Percentiles rank a stretch among this genome's conserved stretches.
Evolutionary conservation across 2,888 invertebrate species (phyloP).

Genomic region (Penaeus monodon): DNA sequence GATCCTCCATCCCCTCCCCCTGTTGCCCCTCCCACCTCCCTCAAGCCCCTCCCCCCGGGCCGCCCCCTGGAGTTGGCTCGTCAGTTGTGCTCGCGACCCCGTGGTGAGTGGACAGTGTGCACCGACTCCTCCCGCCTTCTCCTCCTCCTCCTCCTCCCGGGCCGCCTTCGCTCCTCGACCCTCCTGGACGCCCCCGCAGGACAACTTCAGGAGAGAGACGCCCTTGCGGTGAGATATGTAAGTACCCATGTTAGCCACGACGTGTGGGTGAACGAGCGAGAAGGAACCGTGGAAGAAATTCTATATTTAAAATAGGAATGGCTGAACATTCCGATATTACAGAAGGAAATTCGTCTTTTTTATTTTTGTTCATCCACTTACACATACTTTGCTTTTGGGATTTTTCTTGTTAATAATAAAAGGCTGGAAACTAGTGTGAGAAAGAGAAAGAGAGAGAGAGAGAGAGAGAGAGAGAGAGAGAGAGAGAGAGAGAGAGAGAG

Average conservation of each 20-base stretch:
- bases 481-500: too few species aligned
- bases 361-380: too few species aligned
- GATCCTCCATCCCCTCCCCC: conserved; percentile 11
- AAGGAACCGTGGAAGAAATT: too few species aligned
- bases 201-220: background rate
- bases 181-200: background rate
- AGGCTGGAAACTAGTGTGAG: too few species aligned
- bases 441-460: too few species aligned
- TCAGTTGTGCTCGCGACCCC: conserved; percentile 39
- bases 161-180: conserved; percentile 5
- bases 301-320: too few species aligned
- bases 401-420: too few species aligned
- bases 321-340: too few species aligned
- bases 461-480: too few species aligned
- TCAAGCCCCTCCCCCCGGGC: conserved; percentile 5
- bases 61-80: background rate
- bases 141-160: background rate
- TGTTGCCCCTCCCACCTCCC: background rate
- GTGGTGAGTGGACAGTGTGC: conserved; percentile 27
- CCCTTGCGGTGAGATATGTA: conserved; percentile 27
- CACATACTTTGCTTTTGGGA: too few species aligned
- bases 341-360: too few species aligned
- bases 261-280: too few species aligned
- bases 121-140: conserved; percentile 1
- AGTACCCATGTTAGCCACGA: background rate